Conservation (phyloP, 2,888 invertebrate genomes). For the Sepioteuthis lessoniana region DNA sequence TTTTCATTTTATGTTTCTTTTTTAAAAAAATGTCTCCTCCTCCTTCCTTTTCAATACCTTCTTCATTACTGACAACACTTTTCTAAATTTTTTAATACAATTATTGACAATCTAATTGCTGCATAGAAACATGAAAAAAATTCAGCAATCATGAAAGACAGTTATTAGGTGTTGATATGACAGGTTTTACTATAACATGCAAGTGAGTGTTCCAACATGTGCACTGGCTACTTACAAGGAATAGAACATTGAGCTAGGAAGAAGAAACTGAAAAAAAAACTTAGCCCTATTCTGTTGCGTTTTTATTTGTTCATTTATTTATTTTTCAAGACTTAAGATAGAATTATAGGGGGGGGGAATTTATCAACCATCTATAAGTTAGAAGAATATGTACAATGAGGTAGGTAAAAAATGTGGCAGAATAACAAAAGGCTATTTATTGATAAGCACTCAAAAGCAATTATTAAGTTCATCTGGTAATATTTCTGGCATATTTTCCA, state of each 20-base stretch:
- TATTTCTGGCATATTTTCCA: too few relatives aligned
- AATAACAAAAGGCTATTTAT: too few relatives aligned
- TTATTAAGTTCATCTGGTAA: too few relatives aligned
- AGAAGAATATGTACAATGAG: too few relatives aligned
- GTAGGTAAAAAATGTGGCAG: too few relatives aligned
- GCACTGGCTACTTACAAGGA: background rate
- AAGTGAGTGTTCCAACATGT: background rate
- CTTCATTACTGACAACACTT: background rate
- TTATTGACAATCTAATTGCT: background rate
- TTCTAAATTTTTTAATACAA: background rate
- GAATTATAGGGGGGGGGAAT: background rate
- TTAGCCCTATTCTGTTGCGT: background rate
- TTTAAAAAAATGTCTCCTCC: too few relatives aligned
- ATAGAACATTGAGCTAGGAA: background rate
- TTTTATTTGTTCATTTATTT: background rate
- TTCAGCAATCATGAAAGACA: background rate
- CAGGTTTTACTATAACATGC: background rate
- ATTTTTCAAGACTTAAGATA: background rate
- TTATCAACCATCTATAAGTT: too few relatives aligned
- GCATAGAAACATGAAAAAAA: slow-evolving; percentile 21
- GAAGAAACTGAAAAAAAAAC: background rate
- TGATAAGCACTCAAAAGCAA: too few relatives aligned
- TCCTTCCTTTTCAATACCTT: background rate
- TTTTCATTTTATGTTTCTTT: background rate
- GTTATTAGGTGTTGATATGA: slow-evolving; percentile 23